These are phyloP conservation scores for Callipepla californica DNA, from an alignment of 2,113 vertebrate genomes.

Conservation along the genomic window DNA sequence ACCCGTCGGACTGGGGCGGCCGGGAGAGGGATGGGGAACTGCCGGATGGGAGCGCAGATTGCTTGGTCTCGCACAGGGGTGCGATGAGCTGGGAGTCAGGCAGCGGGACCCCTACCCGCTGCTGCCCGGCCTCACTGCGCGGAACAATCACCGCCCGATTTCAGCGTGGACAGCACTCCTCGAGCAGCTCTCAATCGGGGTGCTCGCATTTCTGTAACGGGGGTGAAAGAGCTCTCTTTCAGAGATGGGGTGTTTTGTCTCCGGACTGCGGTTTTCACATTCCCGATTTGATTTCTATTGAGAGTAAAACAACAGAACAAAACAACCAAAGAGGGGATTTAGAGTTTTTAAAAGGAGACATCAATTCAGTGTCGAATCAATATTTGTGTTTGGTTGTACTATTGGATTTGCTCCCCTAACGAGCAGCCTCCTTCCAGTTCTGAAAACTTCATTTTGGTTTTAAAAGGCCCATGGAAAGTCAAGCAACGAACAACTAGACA, in stretches of 20 bases:
- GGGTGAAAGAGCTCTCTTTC: not conserved
- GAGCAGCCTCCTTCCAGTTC: not conserved
- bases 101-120: not conserved
- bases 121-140: too few species aligned
- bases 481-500: not conserved
- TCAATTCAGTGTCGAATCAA: not conserved
- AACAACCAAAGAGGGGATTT: not conserved
- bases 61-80: not conserved
- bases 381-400: not conserved
- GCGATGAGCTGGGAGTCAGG: too few species aligned
- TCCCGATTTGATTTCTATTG: not conserved
- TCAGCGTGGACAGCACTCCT: not conserved
- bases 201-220: not conserved
- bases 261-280: not conserved
- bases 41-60: accelerated
- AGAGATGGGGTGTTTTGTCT: not conserved
- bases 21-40: too few species aligned
- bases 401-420: not conserved
- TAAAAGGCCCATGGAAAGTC: not conserved
- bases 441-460: not conserved
- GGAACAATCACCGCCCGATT: accelerated
- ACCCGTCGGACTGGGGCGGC: too few species aligned
- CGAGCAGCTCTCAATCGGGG: not conserved
- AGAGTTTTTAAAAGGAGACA: not conserved
- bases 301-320: not conserved